Evolutionary conservation across 2,797 vertebrate genomes (phyloP), one percentile per base, ranked within the genome.

Genomic region (Bufotes viridis): DNA sequence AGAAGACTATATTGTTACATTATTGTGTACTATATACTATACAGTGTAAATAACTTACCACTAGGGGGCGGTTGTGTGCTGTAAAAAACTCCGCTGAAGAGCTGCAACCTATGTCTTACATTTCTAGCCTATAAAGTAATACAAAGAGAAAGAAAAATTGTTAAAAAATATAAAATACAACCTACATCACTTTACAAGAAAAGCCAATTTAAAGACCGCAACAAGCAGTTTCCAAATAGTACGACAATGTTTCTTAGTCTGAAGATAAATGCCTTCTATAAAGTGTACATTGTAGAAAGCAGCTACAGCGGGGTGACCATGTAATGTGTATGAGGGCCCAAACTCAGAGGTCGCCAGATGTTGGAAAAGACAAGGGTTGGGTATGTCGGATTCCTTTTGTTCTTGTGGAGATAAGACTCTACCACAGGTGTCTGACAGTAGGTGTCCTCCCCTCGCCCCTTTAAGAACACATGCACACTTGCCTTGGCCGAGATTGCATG

Each of bases 61-160:
- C 95, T 93, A 92, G 94, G 90, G 91, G 94, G 92, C 90, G 85
- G 76, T 90, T 88, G 82, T 0, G 91, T 90, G 89, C 93, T 90
- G 83, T 91, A 92, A 58, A 87, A 90, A 2, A 60, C 85, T 87
- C 84, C 87, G 0, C 22, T 82, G 78, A 0, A 88, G 86, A 90
- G 67, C 0, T 67, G 90, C 90, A 89, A 18, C 0, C 20, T 4
- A 0, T 14, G 78, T 86, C 80, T 91, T 90, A 92, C 34, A 61
- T 58, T 82, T 65, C 83, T 20, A 83, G 92, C 90, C 95, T 96
- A 90, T 22, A 93, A 90, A 79, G 0, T 13, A 78, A 34, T 10
- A 22, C 17, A 7, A 70, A 13, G 75, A 78, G n/a, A 78, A 78
- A 24, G 3, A 12, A 9, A 78, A 24, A 24, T 78, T 51, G 4